Conservation (phyloP, 2,797 vertebrate species). For the Chanos chanos region DNA sequence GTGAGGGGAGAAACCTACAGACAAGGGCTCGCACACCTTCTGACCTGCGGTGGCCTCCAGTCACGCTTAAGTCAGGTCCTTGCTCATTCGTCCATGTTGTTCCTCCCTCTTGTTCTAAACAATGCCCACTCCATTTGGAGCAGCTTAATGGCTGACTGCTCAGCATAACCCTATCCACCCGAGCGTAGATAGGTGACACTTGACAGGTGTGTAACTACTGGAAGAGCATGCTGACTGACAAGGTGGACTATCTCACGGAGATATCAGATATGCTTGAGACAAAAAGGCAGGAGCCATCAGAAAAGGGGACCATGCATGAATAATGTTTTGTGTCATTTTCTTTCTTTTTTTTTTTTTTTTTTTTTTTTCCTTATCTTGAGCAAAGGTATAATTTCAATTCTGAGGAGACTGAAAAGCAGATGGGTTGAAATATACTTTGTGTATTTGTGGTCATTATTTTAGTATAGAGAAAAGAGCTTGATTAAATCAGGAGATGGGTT, state of each 20-base stretch:
- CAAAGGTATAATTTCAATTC: slow-evolving; percentile 30
- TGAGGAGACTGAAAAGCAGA: slow-evolving; percentile 29
- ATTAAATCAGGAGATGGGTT: no score
- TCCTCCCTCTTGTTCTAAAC: slow-evolving; percentile 64
- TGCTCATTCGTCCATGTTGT: slow-evolving; percentile 68
- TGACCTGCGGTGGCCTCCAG: slow-evolving; percentile 54
- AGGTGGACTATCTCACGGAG: slow-evolving; percentile 73
- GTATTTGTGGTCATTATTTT: slow-evolving; percentile 1
- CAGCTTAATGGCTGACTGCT: slow-evolving; percentile 72
- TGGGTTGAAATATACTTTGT: neutral
- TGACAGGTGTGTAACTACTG: slow-evolving; percentile 80
- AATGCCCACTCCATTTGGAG: slow-evolving; percentile 70
- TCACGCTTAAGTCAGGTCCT: slow-evolving; percentile 56
- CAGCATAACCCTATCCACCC: slow-evolving; percentile 73
- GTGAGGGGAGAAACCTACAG: slow-evolving; percentile 44
- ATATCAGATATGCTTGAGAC: slow-evolving; percentile 68
- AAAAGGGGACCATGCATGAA: slow-evolving; percentile 59
- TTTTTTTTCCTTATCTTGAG: no score
- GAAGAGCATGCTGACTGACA: slow-evolving; percentile 65
- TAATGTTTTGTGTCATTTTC: slow-evolving; percentile 41
- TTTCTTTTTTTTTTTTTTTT: slow-evolving; percentile 51
- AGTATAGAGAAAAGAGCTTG: neutral
- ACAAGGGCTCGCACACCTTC: slow-evolving; percentile 41
- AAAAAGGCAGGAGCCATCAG: slow-evolving; percentile 7
- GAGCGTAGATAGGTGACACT: slow-evolving; percentile 72